Evolutionary conservation across 2,797 vertebrate genomes (phyloP).

Genomic region (Hylomyscus alleni): DNA sequence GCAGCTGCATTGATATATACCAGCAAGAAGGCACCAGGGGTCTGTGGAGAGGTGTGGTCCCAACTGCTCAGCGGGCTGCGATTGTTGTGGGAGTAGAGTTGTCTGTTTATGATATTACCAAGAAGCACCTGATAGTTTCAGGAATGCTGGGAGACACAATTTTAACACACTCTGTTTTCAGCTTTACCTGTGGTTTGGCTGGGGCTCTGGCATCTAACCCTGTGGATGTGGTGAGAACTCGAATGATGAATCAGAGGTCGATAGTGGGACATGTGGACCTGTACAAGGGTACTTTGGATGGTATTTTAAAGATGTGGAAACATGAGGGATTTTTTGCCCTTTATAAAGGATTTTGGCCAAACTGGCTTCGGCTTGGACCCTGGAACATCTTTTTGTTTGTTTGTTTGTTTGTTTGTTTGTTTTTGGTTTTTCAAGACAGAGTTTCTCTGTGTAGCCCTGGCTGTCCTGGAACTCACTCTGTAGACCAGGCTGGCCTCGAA

Average conservation of each 20-base stretch:
- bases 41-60: conserved; percentile 97
- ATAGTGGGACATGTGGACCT: conserved; percentile 92
- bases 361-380: conserved; percentile 97
- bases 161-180: conserved; percentile 96
- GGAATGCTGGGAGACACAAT: conserved; percentile 97
- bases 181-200: conserved; percentile 96
- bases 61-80: conserved; percentile 97
- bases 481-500: too few relatives aligned
- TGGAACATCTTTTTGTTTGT: conserved; percentile 99
- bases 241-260: conserved; percentile 99
- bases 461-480: too few relatives aligned
- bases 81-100: conserved; percentile 98
- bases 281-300: conserved; percentile 97
- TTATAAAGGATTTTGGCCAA: conserved; percentile 99
- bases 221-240: conserved; percentile 96
- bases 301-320: conserved; percentile 95
- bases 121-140: conserved; percentile 96
- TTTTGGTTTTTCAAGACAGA: too few relatives aligned
- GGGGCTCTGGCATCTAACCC: conserved; percentile 98
- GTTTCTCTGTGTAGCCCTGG: too few relatives aligned
- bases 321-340: conserved; percentile 98
- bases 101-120: conserved; percentile 98
- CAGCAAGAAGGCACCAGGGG: conserved; percentile 97
- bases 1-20: conserved; percentile 98
- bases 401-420: too few relatives aligned